A percentile compares a stretch with the other conserved stretches of the same genome.
Evolutionary conservation across 2,888 invertebrate genomes (phyloP).

Genomic region (Phania funesta): DNA sequence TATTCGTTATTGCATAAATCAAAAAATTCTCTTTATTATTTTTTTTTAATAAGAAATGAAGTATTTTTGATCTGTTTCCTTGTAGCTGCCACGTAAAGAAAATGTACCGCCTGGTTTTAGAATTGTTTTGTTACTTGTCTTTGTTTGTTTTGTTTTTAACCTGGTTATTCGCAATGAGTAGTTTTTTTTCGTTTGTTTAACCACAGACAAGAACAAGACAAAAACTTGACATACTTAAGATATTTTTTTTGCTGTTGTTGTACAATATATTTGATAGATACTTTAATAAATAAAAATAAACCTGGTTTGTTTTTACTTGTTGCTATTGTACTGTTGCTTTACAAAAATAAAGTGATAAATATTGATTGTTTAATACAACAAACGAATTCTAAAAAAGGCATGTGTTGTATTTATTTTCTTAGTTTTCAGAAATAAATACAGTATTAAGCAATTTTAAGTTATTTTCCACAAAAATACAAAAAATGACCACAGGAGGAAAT

Average conservation of each 20-base stretch:
- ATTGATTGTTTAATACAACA: conserved; percentile 46
- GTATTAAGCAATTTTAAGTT: conserved; percentile 26
- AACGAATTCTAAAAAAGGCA: background rate
- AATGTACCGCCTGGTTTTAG: conserved; percentile 31
- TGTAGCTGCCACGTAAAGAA: conserved; percentile 39
- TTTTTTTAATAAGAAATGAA: background rate
- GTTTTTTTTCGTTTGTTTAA: background rate
- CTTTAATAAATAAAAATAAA: conserved; percentile 31
- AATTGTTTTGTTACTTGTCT: conserved; percentile 9
- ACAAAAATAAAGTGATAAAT: conserved; percentile 61
- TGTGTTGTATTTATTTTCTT: conserved; percentile 18
- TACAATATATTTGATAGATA: conserved; percentile 29
- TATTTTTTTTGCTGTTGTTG: background rate
- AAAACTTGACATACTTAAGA: conserved; percentile 62
- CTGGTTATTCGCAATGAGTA: background rate
- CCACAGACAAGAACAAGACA: conserved; percentile 65
- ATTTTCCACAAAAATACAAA: background rate
- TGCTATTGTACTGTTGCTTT: conserved; percentile 31
- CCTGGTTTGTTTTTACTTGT: conserved; percentile 16
- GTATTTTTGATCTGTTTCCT: conserved; percentile 24
- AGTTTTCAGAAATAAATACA: conserved; percentile 8
- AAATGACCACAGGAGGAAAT: conserved; percentile 26
- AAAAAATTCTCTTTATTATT: conserved; percentile 3
- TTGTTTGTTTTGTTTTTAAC: background rate
- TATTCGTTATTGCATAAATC: background rate